Evolutionary conservation across 2,888 invertebrate species (phyloP), one percentile per base, ranked within the genome.

Genomic region (Fragum fragum): DNA sequence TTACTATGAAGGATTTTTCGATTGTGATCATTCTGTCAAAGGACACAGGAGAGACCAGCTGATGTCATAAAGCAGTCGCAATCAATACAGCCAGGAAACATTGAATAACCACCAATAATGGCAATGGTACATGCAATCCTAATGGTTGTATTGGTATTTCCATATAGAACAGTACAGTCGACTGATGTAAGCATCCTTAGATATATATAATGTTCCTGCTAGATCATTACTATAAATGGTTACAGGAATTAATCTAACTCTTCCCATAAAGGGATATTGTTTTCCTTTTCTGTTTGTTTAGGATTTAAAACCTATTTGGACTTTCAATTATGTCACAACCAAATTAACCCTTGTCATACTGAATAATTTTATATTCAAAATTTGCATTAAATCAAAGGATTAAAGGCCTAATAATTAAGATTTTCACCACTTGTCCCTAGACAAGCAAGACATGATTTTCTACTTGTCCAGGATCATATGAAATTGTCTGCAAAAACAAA

Each of bases 31-130:
- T 23, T 23, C 28, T 61, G 57, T 57, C 57, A 57, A 57, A 23
- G 57, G 21, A 57, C 57, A 23, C 57, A 9, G 47, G 47, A 26
- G 61, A 61, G 61, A 61, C 29, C 32, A 11, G 61, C 61, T 61
- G 61, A 32, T 61, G 61, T 61, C 61, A 61, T 61, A 61, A 32
- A 61, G 6, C 32, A 32, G 32, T 61, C 32, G 6, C 29, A 61
- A 61, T 61, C 61, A 61, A 61, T 61, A 61, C 28, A 9, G 6
- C 18, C 61, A 32, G 23, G n/a, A 61, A 32, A 21, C n/a, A 11
- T 61, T 32, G 32, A 23, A 61, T 28, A 32, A 61, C 61, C 14
- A 3, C 29, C 61, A 61, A 28, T 61, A 61, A 61, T 61, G 26
- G 61, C 61, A 14, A 32, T 29, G 61, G 29, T 32, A 32, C 29